A percentile compares a stretch with the other conserved stretches of the same genome.
Conservation (phyloP, 2,888 invertebrate genomes). For the Autographa gamma region DNA sequence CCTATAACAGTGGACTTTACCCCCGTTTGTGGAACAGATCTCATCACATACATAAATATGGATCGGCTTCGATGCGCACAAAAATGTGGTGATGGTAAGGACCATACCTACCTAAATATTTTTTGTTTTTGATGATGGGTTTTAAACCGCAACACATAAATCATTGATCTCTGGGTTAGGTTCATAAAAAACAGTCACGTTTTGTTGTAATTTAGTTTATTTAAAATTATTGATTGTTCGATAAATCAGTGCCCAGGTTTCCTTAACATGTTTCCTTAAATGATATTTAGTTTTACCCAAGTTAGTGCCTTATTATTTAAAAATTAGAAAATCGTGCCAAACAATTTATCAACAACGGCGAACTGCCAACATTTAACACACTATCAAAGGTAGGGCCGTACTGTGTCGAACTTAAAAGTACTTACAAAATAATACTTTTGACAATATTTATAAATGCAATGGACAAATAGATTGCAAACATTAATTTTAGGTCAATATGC, state of each 20-base stretch:
- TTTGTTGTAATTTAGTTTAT: background rate
- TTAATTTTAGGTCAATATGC: too few relatives aligned
- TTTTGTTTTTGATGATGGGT: background rate
- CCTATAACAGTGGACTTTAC: conserved; percentile 75
- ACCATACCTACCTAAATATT: background rate
- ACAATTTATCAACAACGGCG: too few relatives aligned
- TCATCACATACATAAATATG: conserved; percentile 77
- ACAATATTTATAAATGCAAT: too few relatives aligned
- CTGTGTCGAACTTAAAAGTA: background rate
- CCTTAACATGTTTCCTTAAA: background rate
- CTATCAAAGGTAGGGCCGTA: too few relatives aligned
- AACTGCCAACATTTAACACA: too few relatives aligned
- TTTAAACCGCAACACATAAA: background rate
- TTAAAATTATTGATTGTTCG: background rate
- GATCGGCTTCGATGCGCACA: conserved; percentile 77
- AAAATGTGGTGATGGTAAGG: conserved; percentile 80
- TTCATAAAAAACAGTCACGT: background rate
- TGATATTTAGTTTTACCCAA: too few relatives aligned
- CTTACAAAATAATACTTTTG: background rate
- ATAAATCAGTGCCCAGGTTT: background rate
- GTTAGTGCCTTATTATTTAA: too few relatives aligned
- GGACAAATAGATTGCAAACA: too few relatives aligned
- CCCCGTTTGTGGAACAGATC: conserved; percentile 83
- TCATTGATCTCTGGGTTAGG: background rate
- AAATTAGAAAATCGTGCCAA: too few relatives aligned